These are phyloP conservation scores for Napeogenes sylphis DNA, from an alignment of 2,888 invertebrate genomes.

Conservation along the genomic window DNA sequence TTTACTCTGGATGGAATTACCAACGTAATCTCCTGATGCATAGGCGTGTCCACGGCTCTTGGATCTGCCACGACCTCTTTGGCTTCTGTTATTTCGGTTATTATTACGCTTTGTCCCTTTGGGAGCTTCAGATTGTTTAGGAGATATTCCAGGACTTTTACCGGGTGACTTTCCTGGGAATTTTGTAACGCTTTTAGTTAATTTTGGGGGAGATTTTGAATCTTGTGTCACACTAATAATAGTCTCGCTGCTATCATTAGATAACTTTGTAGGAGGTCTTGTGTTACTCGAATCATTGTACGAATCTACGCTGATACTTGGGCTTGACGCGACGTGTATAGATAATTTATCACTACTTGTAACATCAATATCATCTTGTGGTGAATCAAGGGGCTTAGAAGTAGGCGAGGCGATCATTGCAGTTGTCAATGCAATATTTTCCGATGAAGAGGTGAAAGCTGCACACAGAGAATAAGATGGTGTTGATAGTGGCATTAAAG, in stretches of 20 bases:
- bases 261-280: slow-evolving; percentile 55
- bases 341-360: slow-evolving; percentile 61
- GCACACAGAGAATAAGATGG: slow-evolving; percentile 79
- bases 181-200: slow-evolving; percentile 79
- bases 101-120: slow-evolving; percentile 59
- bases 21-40: slow-evolving; percentile 67
- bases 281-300: slow-evolving; percentile 51
- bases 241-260: slow-evolving; percentile 61
- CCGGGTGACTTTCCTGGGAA: slow-evolving; percentile 83
- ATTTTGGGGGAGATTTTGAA: slow-evolving; percentile 57
- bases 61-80: slow-evolving; percentile 71
- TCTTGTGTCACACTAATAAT: slow-evolving; percentile 49
- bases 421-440: slow-evolving; percentile 88
- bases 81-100: slow-evolving; percentile 63
- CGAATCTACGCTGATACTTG: slow-evolving; percentile 61
- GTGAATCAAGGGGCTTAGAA: slow-evolving; percentile 68
- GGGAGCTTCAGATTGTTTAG: slow-evolving; percentile 76
- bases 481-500: slow-evolving; percentile 76
- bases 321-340: slow-evolving; percentile 59
- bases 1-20: slow-evolving; percentile 87
- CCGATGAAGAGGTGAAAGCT: slow-evolving; percentile 88
- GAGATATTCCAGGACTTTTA: slow-evolving; percentile 83
- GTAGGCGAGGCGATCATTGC: slow-evolving; percentile 86
- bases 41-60: slow-evolving; percentile 62
- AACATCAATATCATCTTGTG: slow-evolving; percentile 63